Conservation (phyloP, 2,113 vertebrate genomes). For the Zosterops borbonicus region DNA sequence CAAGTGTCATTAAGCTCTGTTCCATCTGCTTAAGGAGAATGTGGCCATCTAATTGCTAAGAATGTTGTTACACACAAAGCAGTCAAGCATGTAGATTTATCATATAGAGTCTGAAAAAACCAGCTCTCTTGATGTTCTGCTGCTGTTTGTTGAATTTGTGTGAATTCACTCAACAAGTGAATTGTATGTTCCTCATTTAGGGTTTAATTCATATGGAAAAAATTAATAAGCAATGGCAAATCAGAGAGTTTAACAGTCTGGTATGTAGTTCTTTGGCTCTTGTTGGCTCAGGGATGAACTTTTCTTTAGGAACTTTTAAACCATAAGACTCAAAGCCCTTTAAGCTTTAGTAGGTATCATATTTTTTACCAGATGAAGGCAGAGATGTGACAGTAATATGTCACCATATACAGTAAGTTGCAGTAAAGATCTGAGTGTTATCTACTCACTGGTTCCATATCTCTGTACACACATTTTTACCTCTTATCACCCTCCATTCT, state of each 20-base stretch:
- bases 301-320: background rate
- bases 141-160: background rate
- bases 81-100: background rate
- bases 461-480: background rate
- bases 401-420: background rate
- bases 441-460: background rate
- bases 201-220: background rate
- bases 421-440: background rate
- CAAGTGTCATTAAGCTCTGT: constrained; percentile 51
- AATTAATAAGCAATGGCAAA: background rate
- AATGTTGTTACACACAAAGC: background rate
- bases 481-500: background rate
- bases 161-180: background rate
- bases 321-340: background rate
- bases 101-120: background rate
- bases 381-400: background rate
- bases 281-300: background rate
- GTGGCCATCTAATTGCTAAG: constrained; percentile 10
- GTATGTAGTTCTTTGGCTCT: background rate
- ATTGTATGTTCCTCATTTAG: background rate
- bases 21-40: constrained; percentile 53
- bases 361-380: background rate
- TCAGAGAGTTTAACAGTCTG: background rate
- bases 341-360: background rate
- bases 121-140: background rate